Percentiles rank a stretch among this genome's conserved stretches.
phyloP scores from a whole-genome alignment of 2,888 invertebrate species.

The Agriopis leucophaearia region DNA sequence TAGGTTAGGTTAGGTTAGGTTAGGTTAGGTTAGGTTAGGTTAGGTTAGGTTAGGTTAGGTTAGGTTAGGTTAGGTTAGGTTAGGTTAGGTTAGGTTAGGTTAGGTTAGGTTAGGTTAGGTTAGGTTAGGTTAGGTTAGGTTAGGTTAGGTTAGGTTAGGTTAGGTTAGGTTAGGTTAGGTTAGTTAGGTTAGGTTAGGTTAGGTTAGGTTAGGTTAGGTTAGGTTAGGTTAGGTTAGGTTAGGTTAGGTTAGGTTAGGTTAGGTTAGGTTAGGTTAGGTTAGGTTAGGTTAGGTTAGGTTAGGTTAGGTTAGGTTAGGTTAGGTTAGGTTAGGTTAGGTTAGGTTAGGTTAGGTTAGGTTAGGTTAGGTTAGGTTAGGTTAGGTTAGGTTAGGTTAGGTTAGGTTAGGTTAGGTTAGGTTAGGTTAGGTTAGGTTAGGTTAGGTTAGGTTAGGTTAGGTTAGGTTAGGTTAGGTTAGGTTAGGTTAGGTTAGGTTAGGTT shows the following conservation, averaged over 20 bases:
- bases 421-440: too few relatives aligned
- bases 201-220: conserved; percentile 44
- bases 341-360: conserved; percentile 25
- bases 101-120: conserved; percentile 40
- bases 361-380: conserved; percentile 31
- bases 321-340: too few relatives aligned
- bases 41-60: conserved; percentile 9
- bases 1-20: too few relatives aligned
- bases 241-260: conserved; percentile 17
- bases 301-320: conserved; percentile 2
- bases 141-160: conserved; percentile 1
- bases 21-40: conserved; percentile 11
- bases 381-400: too few relatives aligned
- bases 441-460: too few relatives aligned
- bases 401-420: too few relatives aligned
- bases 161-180: conserved; percentile 40
- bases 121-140: conserved; percentile 35
- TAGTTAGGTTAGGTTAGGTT: conserved; percentile 43
- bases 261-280: conserved; percentile 5
- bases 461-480: too few relatives aligned
- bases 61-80: conserved; percentile 5
- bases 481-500: too few relatives aligned
- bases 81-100: conserved; percentile 5
- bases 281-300: conserved; percentile 4
- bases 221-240: conserved; percentile 46